Percentiles rank a stretch among this genome's conserved stretches.
phyloP scores from a whole-genome alignment of 2,888 invertebrate genomes.

The Mythimna vitellina region DNA sequence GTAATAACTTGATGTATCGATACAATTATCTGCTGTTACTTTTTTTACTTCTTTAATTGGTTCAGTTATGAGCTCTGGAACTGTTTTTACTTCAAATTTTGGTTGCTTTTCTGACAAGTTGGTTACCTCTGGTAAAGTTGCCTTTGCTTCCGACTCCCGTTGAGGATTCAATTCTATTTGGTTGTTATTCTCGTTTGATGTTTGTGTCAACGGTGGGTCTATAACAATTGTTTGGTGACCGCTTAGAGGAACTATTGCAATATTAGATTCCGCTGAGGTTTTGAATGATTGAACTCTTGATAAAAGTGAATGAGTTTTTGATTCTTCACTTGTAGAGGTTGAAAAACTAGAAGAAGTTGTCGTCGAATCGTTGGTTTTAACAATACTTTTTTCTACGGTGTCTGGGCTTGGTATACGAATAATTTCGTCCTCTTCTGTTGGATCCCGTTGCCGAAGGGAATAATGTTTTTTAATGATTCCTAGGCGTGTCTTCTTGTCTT shows the following conservation, averaged over 20 bases:
- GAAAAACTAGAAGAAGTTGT: neutral
- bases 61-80: conserved; percentile 59
- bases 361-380: conserved; percentile 65
- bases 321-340: conserved; percentile 67
- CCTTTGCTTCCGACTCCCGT: conserved; percentile 54
- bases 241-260: conserved; percentile 87
- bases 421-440: conserved; percentile 80
- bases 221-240: conserved; percentile 90
- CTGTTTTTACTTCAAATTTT: conserved; percentile 48
- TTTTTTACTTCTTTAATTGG: conserved; percentile 66
- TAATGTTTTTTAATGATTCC: conserved; percentile 86
- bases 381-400: conserved; percentile 75
- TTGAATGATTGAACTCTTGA: conserved; percentile 88
- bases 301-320: conserved; percentile 79
- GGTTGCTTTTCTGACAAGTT: conserved; percentile 33
- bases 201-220: conserved; percentile 83
- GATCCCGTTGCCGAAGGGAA: conserved; percentile 87
- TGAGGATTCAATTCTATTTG: conserved; percentile 38
- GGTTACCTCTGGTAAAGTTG: conserved; percentile 52
- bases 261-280: conserved; percentile 86
- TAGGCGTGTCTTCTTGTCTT: conserved; percentile 75
- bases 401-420: conserved; percentile 84
- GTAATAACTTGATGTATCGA: conserved; percentile 80
- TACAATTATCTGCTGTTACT: conserved; percentile 63
- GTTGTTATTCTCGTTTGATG: conserved; percentile 62